Evolutionary conservation across 53 echinoderm and acorn worm species (phyloP), one percentile per base, ranked within the genome.

Genomic region (Luidia sarsii): DNA sequence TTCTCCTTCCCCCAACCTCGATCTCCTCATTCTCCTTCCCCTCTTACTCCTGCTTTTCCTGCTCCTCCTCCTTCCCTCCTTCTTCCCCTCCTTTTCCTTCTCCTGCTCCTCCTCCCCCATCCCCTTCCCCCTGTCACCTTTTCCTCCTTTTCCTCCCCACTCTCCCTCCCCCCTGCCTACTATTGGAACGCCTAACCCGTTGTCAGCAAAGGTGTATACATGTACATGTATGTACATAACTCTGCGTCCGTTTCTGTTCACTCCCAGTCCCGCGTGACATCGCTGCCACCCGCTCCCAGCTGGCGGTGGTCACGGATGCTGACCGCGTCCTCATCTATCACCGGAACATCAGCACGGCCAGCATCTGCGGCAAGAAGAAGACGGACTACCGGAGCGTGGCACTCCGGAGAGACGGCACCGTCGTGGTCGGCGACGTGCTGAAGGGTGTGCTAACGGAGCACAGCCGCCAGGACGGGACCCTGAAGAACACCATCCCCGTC

Each of bases 241-340:
- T 11, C 6, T 11, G 41, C 6, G 6, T 41, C 41, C 11, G 6
- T 41, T 25, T 65, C 2, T 21, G 19, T 22, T 39, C 38, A 2
- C 45, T 43, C 25, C 2, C 67, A 67, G 67, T 28, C 14, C 67
- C 67, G 2, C 67, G 67, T 14, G 67, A 22, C 43, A 45, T 67
- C 22, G 67, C 67, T 27, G 67, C 24, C 7, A 15, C 43, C 20
- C 41, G 45, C 45, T 41, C 39, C 14, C 67, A 67, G 2, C 45
- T 67, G 11, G 67, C 25, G 2, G 67, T 67, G 1, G 45, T 67
- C 1, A 35, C 39, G 41, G 67, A 67, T 21, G 25, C 45, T 27
- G 35, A 25, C 25, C 43, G 0, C 13, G 54, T 27, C 7, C 20
- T 55, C 7, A 36, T 56, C 7, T 27, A 73, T 27, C 32, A n/a